Evolutionary conservation across 2,888 invertebrate genomes (phyloP), one percentile per base, ranked within the genome.

Genomic region (Ochropacha duplaris): DNA sequence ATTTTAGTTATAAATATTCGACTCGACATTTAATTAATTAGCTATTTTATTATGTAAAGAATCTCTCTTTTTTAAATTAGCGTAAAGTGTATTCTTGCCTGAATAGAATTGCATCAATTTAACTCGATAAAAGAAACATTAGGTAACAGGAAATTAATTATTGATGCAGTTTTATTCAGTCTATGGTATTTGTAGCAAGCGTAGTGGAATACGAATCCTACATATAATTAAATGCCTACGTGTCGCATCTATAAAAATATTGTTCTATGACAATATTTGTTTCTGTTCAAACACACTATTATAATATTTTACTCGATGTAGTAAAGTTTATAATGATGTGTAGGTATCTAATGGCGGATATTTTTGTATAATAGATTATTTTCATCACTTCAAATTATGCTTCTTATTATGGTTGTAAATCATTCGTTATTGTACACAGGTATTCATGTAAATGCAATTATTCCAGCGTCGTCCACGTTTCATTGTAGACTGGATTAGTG

Each of bases 401-500:
- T 28, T 28, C 9, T 5, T 24, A 5, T 24, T 2, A 24, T 5
- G 24, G 2, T 5, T 24, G 24, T n/a, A n/a, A n/a, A n/a, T 31
- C 12, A 2, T 31, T 31, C 9, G 4, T 31, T 31, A 12, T 36
- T 14, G 36, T 2, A 36, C 36, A 16, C 6, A 16, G 28, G 2
- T 44, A 2, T 19, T 44, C 44, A 19, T 31, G 12, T 12, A 31
- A 12, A 12, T 12, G 12, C 3, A n/a, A 9, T n/a, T 5, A 9
- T 36, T n/a, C 5, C 36, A 5, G n/a, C 36, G 31, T 31, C 12
- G 5, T 2, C 31, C n/a, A n/a, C n/a, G 36, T 36, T 36, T n/a
- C n/a, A 36, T 36, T 36, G 14, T 34, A 1, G 4, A 34, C 34
- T n/a, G 4, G 36, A 14, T 31, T 16, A 65, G 57, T 65, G 57